Evolutionary conservation across 2,797 vertebrate species (phyloP).

Genomic region (Otus scops): DNA sequence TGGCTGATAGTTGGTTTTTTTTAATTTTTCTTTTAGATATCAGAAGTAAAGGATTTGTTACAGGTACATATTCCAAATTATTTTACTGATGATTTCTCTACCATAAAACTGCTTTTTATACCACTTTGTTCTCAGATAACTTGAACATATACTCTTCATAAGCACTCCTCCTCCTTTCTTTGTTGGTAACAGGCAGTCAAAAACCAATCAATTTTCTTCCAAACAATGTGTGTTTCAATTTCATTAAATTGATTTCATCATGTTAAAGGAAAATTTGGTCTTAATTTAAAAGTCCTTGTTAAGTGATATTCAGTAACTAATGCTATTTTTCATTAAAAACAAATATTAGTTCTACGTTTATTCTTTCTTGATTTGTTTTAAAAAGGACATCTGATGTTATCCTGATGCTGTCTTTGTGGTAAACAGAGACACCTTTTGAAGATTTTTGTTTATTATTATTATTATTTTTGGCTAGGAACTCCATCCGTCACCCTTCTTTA

Average conservation of each 20-base stretch:
- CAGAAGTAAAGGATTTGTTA: neutral
- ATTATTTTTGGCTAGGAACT: conserved; percentile 43
- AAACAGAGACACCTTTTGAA: conserved; percentile 15
- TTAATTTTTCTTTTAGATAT: neutral
- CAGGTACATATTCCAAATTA: neutral
- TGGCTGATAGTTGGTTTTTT: neutral
- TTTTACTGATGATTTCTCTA: neutral
- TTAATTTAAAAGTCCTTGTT: neutral
- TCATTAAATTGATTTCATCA: neutral
- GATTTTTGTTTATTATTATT: neutral
- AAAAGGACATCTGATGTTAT: neutral
- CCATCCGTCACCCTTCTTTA: conserved; percentile 66
- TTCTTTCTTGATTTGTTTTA: neutral
- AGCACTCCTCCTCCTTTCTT: neutral
- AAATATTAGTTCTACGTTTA: neutral
- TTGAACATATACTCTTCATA: neutral
- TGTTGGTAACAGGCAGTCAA: neutral
- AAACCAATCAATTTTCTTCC: neutral
- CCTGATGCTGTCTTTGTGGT: neutral
- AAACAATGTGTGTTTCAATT: neutral
- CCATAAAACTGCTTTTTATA: neutral
- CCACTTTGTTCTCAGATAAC: neutral
- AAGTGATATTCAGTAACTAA: neutral
- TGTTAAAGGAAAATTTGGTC: neutral
- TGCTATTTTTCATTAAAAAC: neutral